Base-by-base conservation (phyloP, 2,797 vertebrate species). In the Anableps anableps region DNA sequence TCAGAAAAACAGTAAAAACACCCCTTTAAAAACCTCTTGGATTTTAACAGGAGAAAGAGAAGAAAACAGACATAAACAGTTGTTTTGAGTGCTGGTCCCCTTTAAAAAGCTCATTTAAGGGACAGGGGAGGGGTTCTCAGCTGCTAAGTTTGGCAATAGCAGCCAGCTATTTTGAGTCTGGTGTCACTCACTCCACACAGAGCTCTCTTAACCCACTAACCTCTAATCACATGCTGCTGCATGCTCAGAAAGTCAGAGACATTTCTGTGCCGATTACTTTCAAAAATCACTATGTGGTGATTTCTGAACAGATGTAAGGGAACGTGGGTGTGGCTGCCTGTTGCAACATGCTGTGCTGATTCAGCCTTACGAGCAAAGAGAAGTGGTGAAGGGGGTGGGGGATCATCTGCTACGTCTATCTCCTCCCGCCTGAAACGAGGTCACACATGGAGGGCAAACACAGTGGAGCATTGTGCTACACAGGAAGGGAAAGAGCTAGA, bases 101-200 rank as follows among this genome's bases (percentile, higher is more conserved):
- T 36, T 36, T 34, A 21, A 62, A 31, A 74, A 34, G 26, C 58
- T 38, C 48, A n/a, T 13, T 74, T 76, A 62, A 7, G 16, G n/a
- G 66, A 9, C 13, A 1, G 55, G 70, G 80, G 75, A 62, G 72
- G 58, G 51, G 66, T 77, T 68, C 19, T 14, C 53, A 72, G 83
- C 6, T 79, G 85, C 88, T 80, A 71, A 78, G 83, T 88, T 81
- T 88, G 87, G 88, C 17, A 21, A 85, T 74, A 77, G 80, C 79
- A 66, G 82, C 78, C 73, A 43, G 85, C 83, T 91, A 91, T 93
- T 91, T 90, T 88, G 29, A 86, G 91, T 74, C 6, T 29, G 48
- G 74, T 50, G 64, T 79, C 82, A 62, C 34, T 76, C 58, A 58
- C 34, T 47, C 5, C 72, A 41, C 74, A 53, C 70, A 50, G 10